Base-by-base conservation (phyloP, 2,797 vertebrate genomes). In the Tragopan temminckii region DNA sequence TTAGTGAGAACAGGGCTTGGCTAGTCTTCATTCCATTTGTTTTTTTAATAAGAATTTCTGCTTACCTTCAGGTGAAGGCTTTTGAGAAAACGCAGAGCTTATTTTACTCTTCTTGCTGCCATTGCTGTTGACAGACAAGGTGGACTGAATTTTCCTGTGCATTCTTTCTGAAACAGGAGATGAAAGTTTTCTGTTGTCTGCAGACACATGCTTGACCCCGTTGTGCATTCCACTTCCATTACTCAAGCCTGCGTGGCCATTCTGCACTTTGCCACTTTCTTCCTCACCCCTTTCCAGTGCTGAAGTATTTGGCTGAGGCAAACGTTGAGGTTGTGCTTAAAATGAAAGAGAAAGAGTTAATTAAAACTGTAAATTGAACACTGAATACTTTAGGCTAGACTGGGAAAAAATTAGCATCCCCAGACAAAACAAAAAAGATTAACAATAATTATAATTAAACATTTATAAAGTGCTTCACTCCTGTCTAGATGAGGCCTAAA, bases 51-150 rank as follows among this genome's bases (percentile, higher is more conserved):
- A 77, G 38, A 58, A 50, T 85, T 80, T 95, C 66, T 85, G 70
- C 98, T 97, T 98, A 99, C 99, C 99, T 98, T 99, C 99, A 48
- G 99, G 99, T 96, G 99, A 97, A 91, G 98, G 97, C 96, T 99
- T 99, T 95, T 99, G 98, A 27, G 98, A 99, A 95, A 98, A 98
- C 0, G 97, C 98, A 92, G 98, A 99, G 94, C 99, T 99, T 95
- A 98, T 97, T 98, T 98, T 99, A 97, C 98, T 99, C 96, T 98
- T 99, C 94, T 98, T 98, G 98, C 98, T 99, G 98, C 98, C 98
- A 96, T 98, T 98, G 42, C 98, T 99, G 98, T 98, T 99, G 87
- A 99, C 99, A 2, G 99, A 99, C 97, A 99, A 97, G 97, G 99
- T 99, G 94, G 99, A 99, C 93, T 98, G 98, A 88, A 99, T 97